Conservation (phyloP, 2,797 vertebrate species). For the Triplophysa yarkandensis region DNA sequence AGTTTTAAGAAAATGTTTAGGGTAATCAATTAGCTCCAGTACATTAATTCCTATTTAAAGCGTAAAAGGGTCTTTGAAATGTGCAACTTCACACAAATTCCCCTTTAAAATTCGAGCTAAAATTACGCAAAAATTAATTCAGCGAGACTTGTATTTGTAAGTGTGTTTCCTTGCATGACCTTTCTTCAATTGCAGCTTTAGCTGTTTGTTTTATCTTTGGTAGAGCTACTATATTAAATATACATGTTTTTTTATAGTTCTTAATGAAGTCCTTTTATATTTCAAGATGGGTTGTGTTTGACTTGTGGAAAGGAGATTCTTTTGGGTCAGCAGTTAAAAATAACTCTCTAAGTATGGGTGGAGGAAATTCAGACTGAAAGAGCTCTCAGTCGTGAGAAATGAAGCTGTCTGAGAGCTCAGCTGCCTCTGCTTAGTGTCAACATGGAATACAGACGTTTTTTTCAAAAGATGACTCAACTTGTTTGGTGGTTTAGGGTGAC, state of each 20-base stretch:
- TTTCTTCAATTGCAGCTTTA: constrained; percentile 23
- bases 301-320: constrained; percentile 34
- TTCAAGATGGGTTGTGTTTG: constrained; percentile 18
- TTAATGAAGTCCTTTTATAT: constrained; percentile 27
- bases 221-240: constrained; percentile 24
- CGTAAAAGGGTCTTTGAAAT: constrained; percentile 1
- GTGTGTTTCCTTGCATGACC: constrained; percentile 15
- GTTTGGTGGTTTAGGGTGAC: background rate
- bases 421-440: background rate
- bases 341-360: constrained; percentile 40
- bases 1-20: background rate
- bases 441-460: background rate
- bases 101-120: background rate
- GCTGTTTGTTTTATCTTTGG: constrained; percentile 35
- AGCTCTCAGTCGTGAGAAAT: constrained; percentile 14
- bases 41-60: background rate
- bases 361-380: constrained; percentile 32
- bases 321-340: constrained; percentile 18
- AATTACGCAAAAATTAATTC: background rate
- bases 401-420: background rate
- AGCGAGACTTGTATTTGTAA: constrained; percentile 2
- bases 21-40: background rate
- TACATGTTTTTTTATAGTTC: constrained; percentile 6
- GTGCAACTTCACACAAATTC: constrained; percentile 34
- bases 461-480: constrained; percentile 12